Evolutionary conservation across 2,888 invertebrate genomes (phyloP).

Genomic region (Meandrusa payeni): DNA sequence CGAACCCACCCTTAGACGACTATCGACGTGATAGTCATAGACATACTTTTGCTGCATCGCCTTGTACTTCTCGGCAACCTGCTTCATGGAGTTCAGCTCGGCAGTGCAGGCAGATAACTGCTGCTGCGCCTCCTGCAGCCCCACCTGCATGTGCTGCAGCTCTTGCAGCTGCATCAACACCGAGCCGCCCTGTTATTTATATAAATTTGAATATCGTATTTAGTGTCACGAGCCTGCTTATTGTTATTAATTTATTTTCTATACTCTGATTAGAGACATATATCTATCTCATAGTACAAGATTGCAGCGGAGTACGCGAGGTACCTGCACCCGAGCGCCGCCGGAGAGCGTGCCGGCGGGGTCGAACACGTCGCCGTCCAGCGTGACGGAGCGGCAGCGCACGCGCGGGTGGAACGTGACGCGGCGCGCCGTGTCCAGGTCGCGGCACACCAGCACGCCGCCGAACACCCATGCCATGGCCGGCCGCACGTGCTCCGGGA

Average conservation of each 20-base stretch:
- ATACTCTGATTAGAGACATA: no score
- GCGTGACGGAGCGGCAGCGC: slow-evolving; percentile 87
- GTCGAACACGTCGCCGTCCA: slow-evolving; percentile 95
- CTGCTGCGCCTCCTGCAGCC: slow-evolving; percentile 50
- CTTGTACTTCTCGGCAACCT: slow-evolving; percentile 45
- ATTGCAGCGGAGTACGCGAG: no score
- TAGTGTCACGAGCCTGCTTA: no score
- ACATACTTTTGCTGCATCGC: slow-evolving; percentile 48
- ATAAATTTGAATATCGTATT: no score
- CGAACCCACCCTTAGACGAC: no score
- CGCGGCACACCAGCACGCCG: slow-evolving; percentile 89
- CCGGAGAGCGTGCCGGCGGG: slow-evolving; percentile 95
- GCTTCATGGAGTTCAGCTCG: slow-evolving; percentile 46
- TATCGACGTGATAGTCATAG: no score
- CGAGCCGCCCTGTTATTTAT: slow-evolving; percentile 79
- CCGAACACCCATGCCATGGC: slow-evolving; percentile 97
- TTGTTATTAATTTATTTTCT: no score
- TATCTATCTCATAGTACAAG: no score
- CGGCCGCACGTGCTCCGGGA: slow-evolving; percentile 81
- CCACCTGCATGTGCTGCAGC: slow-evolving; percentile 69
- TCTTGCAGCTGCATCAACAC: slow-evolving; percentile 80
- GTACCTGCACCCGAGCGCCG: slow-evolving; percentile 84
- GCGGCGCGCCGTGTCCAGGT: slow-evolving; percentile 89
- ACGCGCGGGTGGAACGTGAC: slow-evolving; percentile 89
- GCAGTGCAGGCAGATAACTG: slow-evolving; percentile 33